Percentiles rank a stretch among this genome's conserved stretches.
phyloP scores from a whole-genome alignment of 1,140 invertebrate species.

The Calliphora vicina region DNA sequence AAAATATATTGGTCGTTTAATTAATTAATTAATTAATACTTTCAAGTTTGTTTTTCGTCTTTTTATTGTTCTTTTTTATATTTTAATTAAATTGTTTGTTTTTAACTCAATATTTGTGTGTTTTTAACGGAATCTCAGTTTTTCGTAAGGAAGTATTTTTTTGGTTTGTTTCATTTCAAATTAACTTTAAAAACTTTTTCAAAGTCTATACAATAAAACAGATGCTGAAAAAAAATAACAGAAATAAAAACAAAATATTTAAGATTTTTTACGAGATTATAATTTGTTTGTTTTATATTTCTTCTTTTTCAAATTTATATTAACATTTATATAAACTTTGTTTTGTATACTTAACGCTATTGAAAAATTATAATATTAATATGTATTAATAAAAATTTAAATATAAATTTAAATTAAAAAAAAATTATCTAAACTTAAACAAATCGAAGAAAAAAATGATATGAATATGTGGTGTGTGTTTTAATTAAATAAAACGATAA shows the following conservation, averaged over 20 bases:
- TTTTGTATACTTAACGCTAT: background rate
- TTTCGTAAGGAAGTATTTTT: conserved; percentile 15
- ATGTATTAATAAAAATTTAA: too few relatives aligned
- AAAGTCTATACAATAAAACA: background rate
- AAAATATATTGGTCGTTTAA: background rate
- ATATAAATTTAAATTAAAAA: background rate
- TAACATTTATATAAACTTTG: background rate
- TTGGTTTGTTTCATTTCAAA: background rate
- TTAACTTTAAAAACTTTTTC: background rate
- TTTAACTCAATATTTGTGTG: conserved; percentile 25
- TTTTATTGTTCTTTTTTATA: conserved; percentile 2
- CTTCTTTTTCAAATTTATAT: background rate
- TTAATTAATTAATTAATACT: background rate
- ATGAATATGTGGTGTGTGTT: background rate
- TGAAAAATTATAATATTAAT: background rate
- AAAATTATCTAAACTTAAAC: background rate
- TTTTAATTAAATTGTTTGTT: background rate
- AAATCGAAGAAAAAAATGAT: background rate
- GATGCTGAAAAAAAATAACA: background rate
- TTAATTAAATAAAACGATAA: background rate
- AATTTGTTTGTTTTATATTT: background rate
- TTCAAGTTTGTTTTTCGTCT: background rate
- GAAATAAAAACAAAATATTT: background rate
- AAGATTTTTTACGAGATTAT: background rate
- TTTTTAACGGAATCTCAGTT: conserved; percentile 35